Evolutionary conservation across 2,888 invertebrate genomes (phyloP), one percentile per base, ranked within the genome.

Genomic region (Thera obeliscata): DNA sequence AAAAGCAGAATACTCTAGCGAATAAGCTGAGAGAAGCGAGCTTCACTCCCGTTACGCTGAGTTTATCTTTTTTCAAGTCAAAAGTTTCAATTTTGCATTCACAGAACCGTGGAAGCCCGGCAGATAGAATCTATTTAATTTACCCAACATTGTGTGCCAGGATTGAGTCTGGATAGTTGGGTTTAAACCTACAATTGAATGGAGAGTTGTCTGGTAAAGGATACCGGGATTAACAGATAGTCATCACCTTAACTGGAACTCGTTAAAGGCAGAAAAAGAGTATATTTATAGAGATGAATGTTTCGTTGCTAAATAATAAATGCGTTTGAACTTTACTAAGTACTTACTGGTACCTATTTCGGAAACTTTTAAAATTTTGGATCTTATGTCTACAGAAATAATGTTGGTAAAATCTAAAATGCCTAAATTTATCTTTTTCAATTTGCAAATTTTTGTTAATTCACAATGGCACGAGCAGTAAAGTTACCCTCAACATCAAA

Each of bases 101-200:
- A 36, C 22, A 46, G 52, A 58, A 55, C 54, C 49, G 48, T 59
- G 55, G 50, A 65, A 62, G 55, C 62, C 46, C 50, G 43, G 38
- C 56, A 65, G 59, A 61, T 49, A 56, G 56, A n/a, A 55, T 64
- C 50, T 56, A 64, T 70, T 69, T 62, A 70, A 70, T 67, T 64
- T 67, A 60, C 11, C 61, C 56, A 48, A 59, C 64, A 66, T 66
- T 69, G 66, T 69, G 64, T 56, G 63, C 56, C 66, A 22, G 54
- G 73, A 69, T 74, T 76, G 52, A 55, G 55, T 71, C 69, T 74
- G 73, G 71, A 64, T 61, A 64, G 67, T 67, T 64, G 67, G 64
- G 74, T 78, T 74, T 66, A 70, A 22, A 22, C 1, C 22, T 69
- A 72, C 73, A 77, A 80, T 82, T 77, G 77, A 81, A 81, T 81